Evolutionary conservation across 1,140 invertebrate genomes (phyloP).

Genomic region (Carposina sasakii): DNA sequence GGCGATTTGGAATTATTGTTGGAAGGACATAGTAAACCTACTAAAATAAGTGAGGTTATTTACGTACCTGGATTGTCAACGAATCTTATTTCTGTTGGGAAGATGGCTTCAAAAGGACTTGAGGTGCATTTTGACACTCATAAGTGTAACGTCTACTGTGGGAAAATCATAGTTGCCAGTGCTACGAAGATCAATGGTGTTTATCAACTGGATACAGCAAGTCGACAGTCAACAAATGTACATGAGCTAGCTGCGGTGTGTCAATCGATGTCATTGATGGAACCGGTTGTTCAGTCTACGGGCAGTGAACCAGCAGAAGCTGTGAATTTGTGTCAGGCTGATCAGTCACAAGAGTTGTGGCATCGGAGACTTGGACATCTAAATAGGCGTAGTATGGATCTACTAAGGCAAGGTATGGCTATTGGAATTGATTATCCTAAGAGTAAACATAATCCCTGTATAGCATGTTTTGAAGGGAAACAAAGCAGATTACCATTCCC

Average conservation of each 20-base stretch:
- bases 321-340: neutral
- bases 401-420: conserved; percentile 25
- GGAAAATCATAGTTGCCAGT: conserved; percentile 16
- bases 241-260: neutral
- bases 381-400: conserved; percentile 21
- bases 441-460: conserved; percentile 12
- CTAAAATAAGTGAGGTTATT: conserved; percentile 24
- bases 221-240: conserved; percentile 3
- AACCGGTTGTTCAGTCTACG: too few species aligned
- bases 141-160: conserved; percentile 23
- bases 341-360: conserved; percentile 16
- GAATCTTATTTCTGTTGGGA: conserved; percentile 24
- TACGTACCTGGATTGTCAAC: conserved; percentile 25
- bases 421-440: conserved; percentile 19
- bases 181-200: conserved; percentile 22
- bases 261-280: too few species aligned
- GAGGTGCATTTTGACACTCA: conserved; percentile 21
- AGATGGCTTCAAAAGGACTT: conserved; percentile 22
- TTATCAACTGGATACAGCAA: conserved; percentile 20
- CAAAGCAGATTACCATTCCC: conserved; percentile 16
- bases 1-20: conserved; percentile 12
- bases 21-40: conserved; percentile 11
- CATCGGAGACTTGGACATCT: conserved; percentile 23
- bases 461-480: conserved; percentile 20
- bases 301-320: too few species aligned